Base-by-base conservation (phyloP, 2,113 vertebrate genomes). In the Lasiurus cinereus region DNA sequence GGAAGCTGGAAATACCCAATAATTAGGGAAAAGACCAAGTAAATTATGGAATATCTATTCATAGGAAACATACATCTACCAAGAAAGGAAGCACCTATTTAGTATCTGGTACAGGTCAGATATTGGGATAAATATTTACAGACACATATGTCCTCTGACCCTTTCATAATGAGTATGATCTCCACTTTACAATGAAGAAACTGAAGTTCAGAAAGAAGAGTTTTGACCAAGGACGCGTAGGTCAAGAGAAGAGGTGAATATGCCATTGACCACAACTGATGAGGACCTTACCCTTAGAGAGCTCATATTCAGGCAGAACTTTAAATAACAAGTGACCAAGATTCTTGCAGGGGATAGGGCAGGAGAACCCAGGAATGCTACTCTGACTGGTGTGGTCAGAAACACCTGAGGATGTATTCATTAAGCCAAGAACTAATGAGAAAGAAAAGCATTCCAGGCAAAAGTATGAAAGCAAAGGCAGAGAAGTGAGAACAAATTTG, bases 121-220 rank as follows among this genome's bases (percentile, higher is more conserved):
- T 11, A 52, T 1, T 79, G 72, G 39, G 43, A 83, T 73, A 33
- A 88, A 50, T 59, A 64, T 78, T 92, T 92, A 87, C 54, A 88
- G 76, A 83, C 19, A 94, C 24, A 54, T 6, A 16, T 93, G 29
- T 52, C 70, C 11, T 69, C 29, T 70, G 48, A 93, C 62, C 2
- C 29, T 87, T 90, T n/a, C 70, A 79, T 18, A 36, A 36, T 82
- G 56, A 91, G 31, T 50, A 67, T 66, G 12, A 91, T 62, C 27
- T 82, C 21, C 74, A 83, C 29, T 78, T 96, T 48, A 96, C 6
- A 78, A 74, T 8, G 2, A 94, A 77, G 88, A 87, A 94, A 91
- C 10, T 13, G 27, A 74, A 2, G 11, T n/a, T 83, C 80, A 92
- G 70, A 96, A 92, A 89, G 62, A 29, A 88, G 59, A 33, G 33